phyloP scores from a whole-genome alignment of 2,888 invertebrate genomes.

The Diarsia mendica region DNA sequence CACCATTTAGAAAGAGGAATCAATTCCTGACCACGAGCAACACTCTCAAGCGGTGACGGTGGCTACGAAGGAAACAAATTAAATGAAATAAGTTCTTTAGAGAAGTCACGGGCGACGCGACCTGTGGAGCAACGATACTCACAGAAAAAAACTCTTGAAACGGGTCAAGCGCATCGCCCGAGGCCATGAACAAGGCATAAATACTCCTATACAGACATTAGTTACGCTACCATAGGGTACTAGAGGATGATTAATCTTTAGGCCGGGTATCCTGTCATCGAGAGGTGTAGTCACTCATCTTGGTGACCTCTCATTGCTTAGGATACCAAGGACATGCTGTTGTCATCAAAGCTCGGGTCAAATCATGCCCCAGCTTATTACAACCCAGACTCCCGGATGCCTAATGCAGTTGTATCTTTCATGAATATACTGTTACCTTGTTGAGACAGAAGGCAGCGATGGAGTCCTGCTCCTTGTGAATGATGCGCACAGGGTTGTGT shows the following conservation, averaged over 20 bases:
- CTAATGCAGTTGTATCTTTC: neutral
- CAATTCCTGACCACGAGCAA: neutral
- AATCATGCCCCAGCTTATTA: neutral
- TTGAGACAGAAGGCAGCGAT: slow-evolving; percentile 99
- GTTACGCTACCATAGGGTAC: neutral
- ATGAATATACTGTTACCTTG: slow-evolving; percentile 90
- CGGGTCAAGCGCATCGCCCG: neutral
- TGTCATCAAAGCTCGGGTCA: too few species aligned
- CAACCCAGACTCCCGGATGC: neutral
- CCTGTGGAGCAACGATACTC: neutral
- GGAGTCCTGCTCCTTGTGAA: slow-evolving; percentile 99
- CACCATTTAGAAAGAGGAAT: neutral
- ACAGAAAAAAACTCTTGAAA: too few species aligned
- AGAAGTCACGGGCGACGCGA: too few species aligned
- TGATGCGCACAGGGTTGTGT: slow-evolving; percentile 97
- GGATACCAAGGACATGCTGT: neutral
- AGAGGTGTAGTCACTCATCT: neutral
- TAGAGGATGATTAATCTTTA: neutral
- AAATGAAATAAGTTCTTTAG: neutral
- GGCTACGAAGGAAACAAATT: neutral
- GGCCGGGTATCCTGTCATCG: neutral
- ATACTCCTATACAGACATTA: neutral
- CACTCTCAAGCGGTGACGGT: neutral
- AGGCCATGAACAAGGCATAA: neutral
- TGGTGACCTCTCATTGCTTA: neutral